Percentiles rank a stretch among this genome's conserved stretches.
These are phyloP conservation scores for Limnothrissa miodon DNA, from an alignment of 2,113 vertebrate species.

Conservation along the genomic window DNA sequence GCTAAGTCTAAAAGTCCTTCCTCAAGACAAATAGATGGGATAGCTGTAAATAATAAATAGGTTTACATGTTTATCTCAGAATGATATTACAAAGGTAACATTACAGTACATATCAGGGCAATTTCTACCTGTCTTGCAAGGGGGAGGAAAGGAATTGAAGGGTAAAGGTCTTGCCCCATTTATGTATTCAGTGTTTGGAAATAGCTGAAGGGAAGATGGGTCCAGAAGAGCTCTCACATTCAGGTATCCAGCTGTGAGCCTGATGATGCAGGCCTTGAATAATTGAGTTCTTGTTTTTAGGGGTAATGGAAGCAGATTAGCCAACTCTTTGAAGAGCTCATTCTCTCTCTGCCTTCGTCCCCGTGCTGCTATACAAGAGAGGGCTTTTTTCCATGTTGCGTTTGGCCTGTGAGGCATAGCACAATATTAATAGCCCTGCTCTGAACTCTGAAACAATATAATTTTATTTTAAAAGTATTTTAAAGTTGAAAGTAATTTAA, in stretches of 20 bases:
- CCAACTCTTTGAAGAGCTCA: constrained; percentile 51
- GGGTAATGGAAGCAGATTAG: constrained; percentile 48
- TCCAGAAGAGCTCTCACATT: constrained; percentile 35
- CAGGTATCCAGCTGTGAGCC: constrained; percentile 52
- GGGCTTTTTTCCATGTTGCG: constrained; percentile 46
- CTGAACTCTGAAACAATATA: background rate
- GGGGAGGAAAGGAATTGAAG: background rate
- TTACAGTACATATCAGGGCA: background rate
- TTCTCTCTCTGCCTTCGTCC: constrained; percentile 50
- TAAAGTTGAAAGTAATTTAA: no score
- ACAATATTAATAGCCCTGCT: background rate
- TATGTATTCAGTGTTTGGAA: background rate
- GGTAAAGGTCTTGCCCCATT: background rate
- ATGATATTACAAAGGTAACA: background rate
- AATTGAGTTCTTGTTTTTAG: constrained; percentile 16
- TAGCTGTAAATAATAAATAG: background rate
- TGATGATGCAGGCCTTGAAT: constrained; percentile 58
- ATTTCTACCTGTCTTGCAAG: background rate
- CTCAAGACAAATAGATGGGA: background rate
- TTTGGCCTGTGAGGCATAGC: constrained; percentile 36
- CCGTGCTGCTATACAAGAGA: constrained; percentile 50
- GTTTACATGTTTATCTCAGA: background rate
- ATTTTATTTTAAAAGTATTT: no score
- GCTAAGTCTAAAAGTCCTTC: constrained; percentile 39
- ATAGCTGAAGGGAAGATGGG: background rate